phyloP scores from a whole-genome alignment of 1,140 invertebrate genomes.

The Drosophila watanabei region DNA sequence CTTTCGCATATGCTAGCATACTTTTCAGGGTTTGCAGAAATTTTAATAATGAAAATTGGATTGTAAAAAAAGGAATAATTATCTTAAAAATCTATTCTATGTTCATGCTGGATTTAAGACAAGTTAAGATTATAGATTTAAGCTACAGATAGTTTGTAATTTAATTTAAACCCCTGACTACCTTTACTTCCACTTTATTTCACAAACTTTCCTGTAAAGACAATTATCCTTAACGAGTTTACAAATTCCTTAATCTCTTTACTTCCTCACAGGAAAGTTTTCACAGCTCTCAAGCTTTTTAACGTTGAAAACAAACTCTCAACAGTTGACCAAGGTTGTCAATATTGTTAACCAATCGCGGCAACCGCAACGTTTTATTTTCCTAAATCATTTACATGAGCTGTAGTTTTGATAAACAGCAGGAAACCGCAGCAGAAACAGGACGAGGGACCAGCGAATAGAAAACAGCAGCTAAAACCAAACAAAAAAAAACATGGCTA shows the following conservation, averaged over 20 bases:
- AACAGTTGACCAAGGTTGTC: slow-evolving; percentile 9
- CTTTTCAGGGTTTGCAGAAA: not conserved
- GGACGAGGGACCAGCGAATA: not conserved
- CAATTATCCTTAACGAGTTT: not conserved
- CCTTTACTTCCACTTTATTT: not conserved
- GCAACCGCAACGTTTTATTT: slow-evolving; percentile 8
- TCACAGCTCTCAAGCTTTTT: not conserved
- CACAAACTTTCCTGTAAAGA: no score
- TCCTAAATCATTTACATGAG: slow-evolving; percentile 58
- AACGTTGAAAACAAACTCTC: not conserved
- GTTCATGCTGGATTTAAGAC: no score
- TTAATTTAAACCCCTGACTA: no score
- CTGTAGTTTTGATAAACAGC: slow-evolving; percentile 69
- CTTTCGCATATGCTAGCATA: not conserved
- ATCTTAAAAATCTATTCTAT: no score
- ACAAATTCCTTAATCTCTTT: not conserved
- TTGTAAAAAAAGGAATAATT: not conserved
- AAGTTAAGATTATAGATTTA: no score
- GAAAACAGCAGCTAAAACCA: slow-evolving; percentile 22
- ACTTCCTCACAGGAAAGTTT: not conserved
- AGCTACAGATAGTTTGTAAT: no score
- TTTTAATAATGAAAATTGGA: not conserved
- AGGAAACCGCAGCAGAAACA: slow-evolving; percentile 53
- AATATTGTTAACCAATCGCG: slow-evolving; percentile 37
- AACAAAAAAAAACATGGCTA: not conserved